Percentiles rank a stretch among this genome's conserved stretches.
phyloP scores from a whole-genome alignment of 2,113 vertebrate species.

The Nothoprocta perdicaria region DNA sequence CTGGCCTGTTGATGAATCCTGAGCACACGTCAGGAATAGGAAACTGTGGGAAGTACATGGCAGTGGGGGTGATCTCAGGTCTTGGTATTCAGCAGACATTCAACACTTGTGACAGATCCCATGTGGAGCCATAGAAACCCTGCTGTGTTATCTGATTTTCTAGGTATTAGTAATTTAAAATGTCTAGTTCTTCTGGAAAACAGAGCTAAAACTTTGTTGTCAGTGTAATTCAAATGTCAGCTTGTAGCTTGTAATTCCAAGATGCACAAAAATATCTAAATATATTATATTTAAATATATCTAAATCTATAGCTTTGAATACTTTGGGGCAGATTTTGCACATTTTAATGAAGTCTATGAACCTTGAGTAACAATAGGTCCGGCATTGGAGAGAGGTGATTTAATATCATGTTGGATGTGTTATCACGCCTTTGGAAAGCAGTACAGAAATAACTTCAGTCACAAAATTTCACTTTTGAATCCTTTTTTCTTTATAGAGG shows the following conservation, averaged over 20 bases:
- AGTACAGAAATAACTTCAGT: not conserved
- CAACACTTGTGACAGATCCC: not conserved
- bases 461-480: not conserved
- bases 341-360: not conserved
- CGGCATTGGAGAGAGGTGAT: not conserved
- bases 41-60: not conserved
- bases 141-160: not conserved
- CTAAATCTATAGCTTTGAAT: not conserved
- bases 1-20: not conserved
- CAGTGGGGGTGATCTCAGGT: fast-evolving
- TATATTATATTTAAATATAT: not conserved
- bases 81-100: not conserved
- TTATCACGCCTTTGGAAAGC: not conserved
- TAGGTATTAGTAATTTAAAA: not conserved
- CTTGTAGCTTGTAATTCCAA: not conserved
- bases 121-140: not conserved
- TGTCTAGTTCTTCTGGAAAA: not conserved
- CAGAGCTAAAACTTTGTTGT: not conserved
- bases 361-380: not conserved
- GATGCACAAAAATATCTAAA: not conserved
- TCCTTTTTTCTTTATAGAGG: not conserved
- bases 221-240: not conserved
- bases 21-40: not conserved
- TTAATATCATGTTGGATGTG: not conserved
- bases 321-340: not conserved